Evolutionary conservation across 2,797 vertebrate species (phyloP).

Genomic region (Poeciliopsis gracilis): DNA sequence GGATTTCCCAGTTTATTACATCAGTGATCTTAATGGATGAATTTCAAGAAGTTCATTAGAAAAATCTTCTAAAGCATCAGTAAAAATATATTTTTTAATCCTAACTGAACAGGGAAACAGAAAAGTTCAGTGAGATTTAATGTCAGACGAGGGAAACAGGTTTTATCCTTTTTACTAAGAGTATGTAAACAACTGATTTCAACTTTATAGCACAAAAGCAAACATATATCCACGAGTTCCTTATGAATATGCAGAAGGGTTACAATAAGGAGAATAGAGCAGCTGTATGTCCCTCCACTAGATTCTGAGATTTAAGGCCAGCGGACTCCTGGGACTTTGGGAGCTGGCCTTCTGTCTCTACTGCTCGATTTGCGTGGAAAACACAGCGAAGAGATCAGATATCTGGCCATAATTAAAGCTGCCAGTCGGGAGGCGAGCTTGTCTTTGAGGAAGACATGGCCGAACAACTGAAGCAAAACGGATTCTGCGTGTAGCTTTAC

Average conservation of each 20-base stretch:
- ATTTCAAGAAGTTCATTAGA: background rate
- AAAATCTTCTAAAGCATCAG: background rate
- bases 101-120: background rate
- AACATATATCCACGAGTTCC: conserved; percentile 30
- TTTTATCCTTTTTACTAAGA: background rate
- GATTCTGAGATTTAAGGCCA: conserved; percentile 57
- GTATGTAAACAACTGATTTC: background rate
- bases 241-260: conserved; percentile 42
- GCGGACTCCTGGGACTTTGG: conserved; percentile 47
- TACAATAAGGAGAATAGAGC: conserved; percentile 49
- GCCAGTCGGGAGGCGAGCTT: conserved; percentile 92
- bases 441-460: conserved; percentile 89
- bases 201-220: conserved; percentile 31
- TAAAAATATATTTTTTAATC: background rate
- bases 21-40: background rate
- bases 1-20: background rate
- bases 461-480: conserved; percentile 94
- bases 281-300: conserved; percentile 31
- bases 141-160: background rate
- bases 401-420: conserved; percentile 95
- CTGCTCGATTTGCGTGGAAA: conserved; percentile 75
- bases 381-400: conserved; percentile 91
- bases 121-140: background rate
- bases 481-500: conserved; percentile 93
- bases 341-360: conserved; percentile 36